These are phyloP conservation scores for Sphenopsis melanotis DNA, from an alignment of 2,797 vertebrate species.

Conservation along the genomic window DNA sequence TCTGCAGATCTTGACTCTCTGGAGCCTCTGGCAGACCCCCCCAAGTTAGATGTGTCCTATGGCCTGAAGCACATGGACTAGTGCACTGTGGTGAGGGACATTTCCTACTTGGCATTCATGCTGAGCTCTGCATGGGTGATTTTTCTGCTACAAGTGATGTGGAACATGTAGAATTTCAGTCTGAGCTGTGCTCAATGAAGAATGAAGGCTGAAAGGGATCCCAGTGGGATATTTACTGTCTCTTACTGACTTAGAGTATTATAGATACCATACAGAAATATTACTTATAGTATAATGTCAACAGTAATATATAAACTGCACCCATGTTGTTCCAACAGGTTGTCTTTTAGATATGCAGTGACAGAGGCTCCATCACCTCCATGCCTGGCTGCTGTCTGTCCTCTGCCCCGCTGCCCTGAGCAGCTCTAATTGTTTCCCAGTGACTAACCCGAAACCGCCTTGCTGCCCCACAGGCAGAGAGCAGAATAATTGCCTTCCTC, in stretches of 20 bases:
- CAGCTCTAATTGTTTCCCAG: background rate
- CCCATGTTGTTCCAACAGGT: background rate
- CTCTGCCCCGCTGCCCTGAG: background rate
- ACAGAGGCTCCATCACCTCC: background rate
- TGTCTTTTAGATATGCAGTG: background rate
- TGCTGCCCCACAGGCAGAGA: background rate
- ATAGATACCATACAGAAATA: background rate
- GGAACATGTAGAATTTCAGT: background rate
- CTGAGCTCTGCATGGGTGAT: background rate
- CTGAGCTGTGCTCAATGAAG: background rate
- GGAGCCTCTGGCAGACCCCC: background rate
- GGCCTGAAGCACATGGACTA: background rate
- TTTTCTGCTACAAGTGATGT: background rate
- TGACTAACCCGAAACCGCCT: background rate
- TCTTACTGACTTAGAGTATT: background rate
- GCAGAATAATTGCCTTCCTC: background rate
- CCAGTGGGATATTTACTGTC: background rate
- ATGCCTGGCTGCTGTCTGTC: background rate
- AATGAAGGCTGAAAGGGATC: background rate
- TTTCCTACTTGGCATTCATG: background rate
- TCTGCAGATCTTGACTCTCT: background rate
- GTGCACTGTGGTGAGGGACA: background rate
- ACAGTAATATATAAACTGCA: background rate
- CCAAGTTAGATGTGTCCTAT: background rate
- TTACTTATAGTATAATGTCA: background rate